A percentile compares a stretch with the other conserved stretches of the same genome.
Conservation (phyloP, 37 sponge, comb jelly and placozoan species). For the Hexactinellida sp. region DNA sequence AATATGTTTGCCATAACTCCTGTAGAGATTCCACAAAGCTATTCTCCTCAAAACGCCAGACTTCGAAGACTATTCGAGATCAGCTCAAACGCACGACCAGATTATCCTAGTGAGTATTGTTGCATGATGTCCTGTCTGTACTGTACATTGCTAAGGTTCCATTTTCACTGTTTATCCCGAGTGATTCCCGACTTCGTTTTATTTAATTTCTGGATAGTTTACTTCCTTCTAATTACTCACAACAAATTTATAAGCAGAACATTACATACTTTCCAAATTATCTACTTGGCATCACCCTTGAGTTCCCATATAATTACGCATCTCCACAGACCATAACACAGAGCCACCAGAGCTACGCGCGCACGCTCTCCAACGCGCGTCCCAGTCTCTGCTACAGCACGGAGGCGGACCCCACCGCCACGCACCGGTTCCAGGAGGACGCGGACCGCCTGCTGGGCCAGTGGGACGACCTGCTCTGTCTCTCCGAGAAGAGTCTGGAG, state of each 20-base stretch:
- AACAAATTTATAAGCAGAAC: too few relatives aligned
- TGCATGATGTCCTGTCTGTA: too few relatives aligned
- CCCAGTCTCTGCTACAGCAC: not conserved
- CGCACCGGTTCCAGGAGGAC: conserved; percentile 1
- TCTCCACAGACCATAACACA: not conserved
- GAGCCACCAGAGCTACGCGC: not conserved
- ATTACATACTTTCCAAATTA: too few relatives aligned
- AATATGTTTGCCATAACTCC: not conserved
- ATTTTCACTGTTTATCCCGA: too few relatives aligned
- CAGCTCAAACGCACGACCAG: not conserved
- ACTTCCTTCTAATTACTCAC: too few relatives aligned
- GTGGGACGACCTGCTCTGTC: not conserved
- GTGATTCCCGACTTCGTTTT: too few relatives aligned
- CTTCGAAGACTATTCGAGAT: not conserved
- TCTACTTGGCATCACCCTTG: too few relatives aligned
- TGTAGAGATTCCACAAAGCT: not conserved
- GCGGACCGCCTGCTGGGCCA: not conserved
- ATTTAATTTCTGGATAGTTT: too few relatives aligned
- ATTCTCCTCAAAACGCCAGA: conserved; percentile 5
- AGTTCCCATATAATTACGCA: too few relatives aligned
- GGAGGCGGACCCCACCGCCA: not conserved
- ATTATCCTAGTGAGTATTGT: not conserved
- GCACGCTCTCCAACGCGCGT: not conserved
- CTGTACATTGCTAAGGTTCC: too few relatives aligned
- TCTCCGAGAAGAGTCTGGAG: not conserved